phyloP scores from a whole-genome alignment of 2,113 vertebrate genomes.

The Helogale parvula region DNA sequence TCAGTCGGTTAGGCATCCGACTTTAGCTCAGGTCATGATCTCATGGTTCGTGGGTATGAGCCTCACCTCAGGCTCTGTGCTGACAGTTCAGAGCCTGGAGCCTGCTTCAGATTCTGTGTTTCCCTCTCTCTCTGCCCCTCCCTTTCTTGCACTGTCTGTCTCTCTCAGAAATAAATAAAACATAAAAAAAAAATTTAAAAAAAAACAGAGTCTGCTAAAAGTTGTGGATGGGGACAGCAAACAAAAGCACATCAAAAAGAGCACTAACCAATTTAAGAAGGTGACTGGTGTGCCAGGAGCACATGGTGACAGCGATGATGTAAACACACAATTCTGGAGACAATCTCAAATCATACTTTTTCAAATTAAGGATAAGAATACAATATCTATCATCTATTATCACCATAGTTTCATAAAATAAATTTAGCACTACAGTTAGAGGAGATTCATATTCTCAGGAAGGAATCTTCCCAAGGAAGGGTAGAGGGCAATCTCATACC shows the following conservation, averaged over 20 bases:
- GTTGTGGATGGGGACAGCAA: not conserved
- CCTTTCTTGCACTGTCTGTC: no score
- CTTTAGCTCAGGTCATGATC: no score
- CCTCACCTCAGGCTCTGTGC: no score
- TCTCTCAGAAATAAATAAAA: no score
- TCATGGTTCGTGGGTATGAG: no score
- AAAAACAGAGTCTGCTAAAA: not conserved
- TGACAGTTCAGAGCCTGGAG: no score
- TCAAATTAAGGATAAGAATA: not conserved
- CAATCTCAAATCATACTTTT: not conserved
- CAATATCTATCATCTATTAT: not conserved
- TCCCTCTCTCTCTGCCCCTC: no score
- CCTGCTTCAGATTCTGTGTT: no score
- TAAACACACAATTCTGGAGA: not conserved
- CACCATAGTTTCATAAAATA: conserved; percentile 21
- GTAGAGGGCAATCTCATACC: not conserved
- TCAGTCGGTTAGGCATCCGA: no score
- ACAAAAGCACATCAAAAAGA: not conserved
- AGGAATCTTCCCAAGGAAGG: not conserved
- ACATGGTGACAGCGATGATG: not conserved
- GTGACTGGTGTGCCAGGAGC: not conserved
- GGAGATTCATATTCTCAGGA: not conserved
- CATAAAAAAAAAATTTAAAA: no score
- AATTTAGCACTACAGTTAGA: not conserved
- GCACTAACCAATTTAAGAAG: not conserved